Base-by-base conservation (phyloP, 2,888 invertebrate genomes). In the Acronicta aceris region DNA sequence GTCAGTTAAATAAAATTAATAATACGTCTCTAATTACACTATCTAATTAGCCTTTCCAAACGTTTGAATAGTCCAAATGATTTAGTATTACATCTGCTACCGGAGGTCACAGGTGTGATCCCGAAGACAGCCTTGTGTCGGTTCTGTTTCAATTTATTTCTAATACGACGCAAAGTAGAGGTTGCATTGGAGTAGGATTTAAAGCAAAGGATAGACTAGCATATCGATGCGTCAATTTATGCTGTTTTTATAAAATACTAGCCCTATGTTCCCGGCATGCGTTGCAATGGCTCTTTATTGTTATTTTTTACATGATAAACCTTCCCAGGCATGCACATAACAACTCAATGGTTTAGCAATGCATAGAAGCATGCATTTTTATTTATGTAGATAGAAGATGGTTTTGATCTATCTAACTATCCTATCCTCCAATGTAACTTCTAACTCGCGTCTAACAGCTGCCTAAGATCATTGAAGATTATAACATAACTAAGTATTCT, bases 121-220 rank as follows among this genome's bases (percentile, higher is more conserved):
- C 51, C 46, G 12, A 30, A 65, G 55, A 68, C 59, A 73, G 42
- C 76, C 74, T 76, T 63, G 73, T 56, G 47, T 72, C 56, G 55
- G 54, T 74, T 74, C 55, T 68, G 16, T 27, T 52, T 47, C 9
- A 38, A 45, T 46, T n/a, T 40, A 58, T 42, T 10, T 45, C 5
- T 43, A 60, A n/a, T 17, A 43, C 38, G 57, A 62, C 56, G 33
- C 10, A 36, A 40, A 27, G 1, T 33, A 55, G 59, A 74, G 25
- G 61, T 55, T 10, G 8, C 49, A 27, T 13, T 6, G 5, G 0
- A 3, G n/a, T 13, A 30, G 10, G 30, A 30, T 10, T 1, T n/a
- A n/a, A n/a, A n/a, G n/a, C n/a, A n/a, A n/a, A n/a, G n/a, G n/a
- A n/a, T n/a, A n/a, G n/a, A n/a, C n/a, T n/a, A n/a, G n/a, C n/a